Percentiles rank a stretch among this genome's conserved stretches.
phyloP scores from a whole-genome alignment of 2,113 vertebrate genomes.

The Sapajus apella region DNA sequence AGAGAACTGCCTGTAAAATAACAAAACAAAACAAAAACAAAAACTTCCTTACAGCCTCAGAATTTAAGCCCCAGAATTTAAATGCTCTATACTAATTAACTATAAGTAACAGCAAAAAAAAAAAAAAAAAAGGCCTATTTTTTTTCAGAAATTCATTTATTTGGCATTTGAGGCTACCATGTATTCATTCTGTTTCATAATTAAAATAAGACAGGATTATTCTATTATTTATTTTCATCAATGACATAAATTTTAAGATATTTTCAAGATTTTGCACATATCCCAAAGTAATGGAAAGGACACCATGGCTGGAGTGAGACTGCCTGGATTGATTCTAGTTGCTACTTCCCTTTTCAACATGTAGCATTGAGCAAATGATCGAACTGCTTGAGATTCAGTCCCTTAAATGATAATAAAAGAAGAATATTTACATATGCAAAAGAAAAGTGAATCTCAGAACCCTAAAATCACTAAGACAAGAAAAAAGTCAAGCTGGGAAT shows the following conservation, averaged over 20 bases:
- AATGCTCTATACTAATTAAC: not conserved
- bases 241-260: not conserved
- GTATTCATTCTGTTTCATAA: not conserved
- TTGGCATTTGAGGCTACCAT: not conserved
- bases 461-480: no score
- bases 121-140: not conserved
- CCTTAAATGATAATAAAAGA: not conserved
- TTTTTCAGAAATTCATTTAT: not conserved
- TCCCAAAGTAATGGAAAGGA: not conserved
- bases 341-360: not conserved
- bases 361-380: not conserved
- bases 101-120: not conserved
- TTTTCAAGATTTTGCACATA: not conserved
- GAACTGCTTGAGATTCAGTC: not conserved
- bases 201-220: not conserved
- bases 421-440: not conserved
- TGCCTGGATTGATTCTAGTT: not conserved
- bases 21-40: no score
- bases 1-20: not conserved
- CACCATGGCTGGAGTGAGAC: not conserved
- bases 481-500: no score
- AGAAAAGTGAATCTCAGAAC: no score
- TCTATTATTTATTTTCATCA: not conserved
- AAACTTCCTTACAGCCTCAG: no score
- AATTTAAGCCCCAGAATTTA: not conserved